phyloP scores from a whole-genome alignment of 2,888 invertebrate species.

The Pecten maximus region DNA sequence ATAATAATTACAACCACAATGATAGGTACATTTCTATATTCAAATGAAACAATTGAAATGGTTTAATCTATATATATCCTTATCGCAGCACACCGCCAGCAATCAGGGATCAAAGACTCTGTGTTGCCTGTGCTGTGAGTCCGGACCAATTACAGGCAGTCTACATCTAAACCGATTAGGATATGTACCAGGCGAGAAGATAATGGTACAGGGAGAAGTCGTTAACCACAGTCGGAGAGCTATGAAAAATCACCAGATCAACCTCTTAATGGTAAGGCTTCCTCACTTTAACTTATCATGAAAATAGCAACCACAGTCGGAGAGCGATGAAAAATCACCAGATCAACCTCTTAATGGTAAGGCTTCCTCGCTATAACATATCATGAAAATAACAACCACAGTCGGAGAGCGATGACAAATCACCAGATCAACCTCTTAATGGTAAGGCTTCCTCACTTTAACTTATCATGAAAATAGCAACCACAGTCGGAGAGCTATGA shows the following conservation, averaged over 20 bases:
- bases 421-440: conserved; percentile 93
- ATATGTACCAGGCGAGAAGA: conserved; percentile 96
- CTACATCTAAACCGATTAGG: conserved; percentile 94
- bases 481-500: too few relatives aligned
- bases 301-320: too few relatives aligned
- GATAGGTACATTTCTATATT: too few relatives aligned
- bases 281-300: neutral
- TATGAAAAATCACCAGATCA: conserved; percentile 92
- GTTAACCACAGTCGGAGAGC: conserved; percentile 92
- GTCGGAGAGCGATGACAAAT: conserved; percentile 91
- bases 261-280: conserved; percentile 87
- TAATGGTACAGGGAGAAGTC: conserved; percentile 92
- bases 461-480: neutral
- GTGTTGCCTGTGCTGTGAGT: conserved; percentile 84
- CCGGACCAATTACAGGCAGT: conserved; percentile 92
- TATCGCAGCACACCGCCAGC: conserved; percentile 48
- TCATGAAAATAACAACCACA: too few relatives aligned
- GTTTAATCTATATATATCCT: too few relatives aligned
- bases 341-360: too few relatives aligned
- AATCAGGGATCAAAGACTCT: conserved; percentile 84
- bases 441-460: conserved; percentile 77
- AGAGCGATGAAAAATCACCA: too few relatives aligned
- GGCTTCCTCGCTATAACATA: too few relatives aligned
- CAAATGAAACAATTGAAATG: too few relatives aligned
- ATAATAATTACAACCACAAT: too few relatives aligned